Percentiles rank a stretch among this genome's conserved stretches.
Conservation (phyloP, 2,888 invertebrate genomes). For the Steinernema scapterisci region DNA sequence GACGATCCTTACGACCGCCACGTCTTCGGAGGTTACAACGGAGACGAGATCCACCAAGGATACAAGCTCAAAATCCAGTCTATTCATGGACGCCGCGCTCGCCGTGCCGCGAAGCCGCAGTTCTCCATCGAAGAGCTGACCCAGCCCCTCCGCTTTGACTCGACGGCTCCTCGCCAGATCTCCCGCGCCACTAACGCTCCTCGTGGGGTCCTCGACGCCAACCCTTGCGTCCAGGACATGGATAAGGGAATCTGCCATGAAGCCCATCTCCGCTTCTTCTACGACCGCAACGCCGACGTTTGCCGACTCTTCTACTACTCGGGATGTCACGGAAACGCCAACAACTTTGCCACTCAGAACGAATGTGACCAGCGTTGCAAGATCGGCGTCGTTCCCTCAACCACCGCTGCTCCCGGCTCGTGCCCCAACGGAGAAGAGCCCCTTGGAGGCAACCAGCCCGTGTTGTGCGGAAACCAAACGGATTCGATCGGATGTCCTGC, state of each 20-base stretch:
- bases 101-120: slow-evolving; percentile 39
- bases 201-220: slow-evolving; percentile 37
- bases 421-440: slow-evolving; percentile 60
- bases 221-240: slow-evolving; percentile 50
- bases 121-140: slow-evolving; percentile 60
- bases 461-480: slow-evolving; percentile 61
- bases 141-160: slow-evolving; percentile 61
- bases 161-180: slow-evolving; percentile 22
- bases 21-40: slow-evolving; percentile 62
- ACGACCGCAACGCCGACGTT: slow-evolving; percentile 58
- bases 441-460: slow-evolving; percentile 63
- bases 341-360: slow-evolving; percentile 62
- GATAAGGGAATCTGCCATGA: slow-evolving; percentile 59
- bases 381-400: slow-evolving; percentile 43
- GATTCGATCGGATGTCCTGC: slow-evolving; percentile 66
- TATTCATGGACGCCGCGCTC: slow-evolving; percentile 35
- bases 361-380: slow-evolving; percentile 63
- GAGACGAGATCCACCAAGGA: slow-evolving; percentile 61
- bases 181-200: slow-evolving; percentile 42
- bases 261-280: slow-evolving; percentile 62
- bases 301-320: slow-evolving; percentile 67
- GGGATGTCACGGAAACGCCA: slow-evolving; percentile 65
- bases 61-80: slow-evolving; percentile 63
- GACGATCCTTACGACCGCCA: slow-evolving; percentile 66
- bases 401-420: slow-evolving; percentile 52